phyloP scores from a whole-genome alignment of 2,113 vertebrate genomes.

The Solenodon paradoxus region DNA sequence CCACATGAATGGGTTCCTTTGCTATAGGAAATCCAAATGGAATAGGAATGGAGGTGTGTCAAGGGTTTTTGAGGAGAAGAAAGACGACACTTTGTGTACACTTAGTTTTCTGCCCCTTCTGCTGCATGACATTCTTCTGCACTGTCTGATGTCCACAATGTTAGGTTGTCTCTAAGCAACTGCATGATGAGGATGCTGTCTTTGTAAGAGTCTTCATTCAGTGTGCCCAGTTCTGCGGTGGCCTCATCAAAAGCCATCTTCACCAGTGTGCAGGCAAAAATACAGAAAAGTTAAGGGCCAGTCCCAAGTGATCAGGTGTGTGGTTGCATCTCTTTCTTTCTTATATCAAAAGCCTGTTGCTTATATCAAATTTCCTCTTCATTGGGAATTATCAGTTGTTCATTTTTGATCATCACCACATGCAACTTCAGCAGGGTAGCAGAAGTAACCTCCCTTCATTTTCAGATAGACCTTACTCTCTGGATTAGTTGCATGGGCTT shows the following conservation, averaged over 20 bases:
- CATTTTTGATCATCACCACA: conserved; percentile 85
- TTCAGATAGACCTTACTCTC: conserved; percentile 99
- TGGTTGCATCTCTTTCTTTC: conserved; percentile 93
- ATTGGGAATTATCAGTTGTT: conserved; percentile 92
- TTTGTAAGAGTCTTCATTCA: conserved; percentile 99
- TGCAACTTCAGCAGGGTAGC: conserved; percentile 98
- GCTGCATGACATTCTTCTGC: conserved; percentile 92
- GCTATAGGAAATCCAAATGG: conserved; percentile 93
- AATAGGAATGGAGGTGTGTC: conserved; percentile 97
- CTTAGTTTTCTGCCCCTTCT: conserved; percentile 91
- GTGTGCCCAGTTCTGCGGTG: conserved; percentile 94
- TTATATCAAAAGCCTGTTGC: conserved; percentile 91
- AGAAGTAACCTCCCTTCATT: conserved; percentile 98
- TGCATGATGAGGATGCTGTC: conserved; percentile 99
- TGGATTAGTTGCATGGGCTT: conserved; percentile 87
- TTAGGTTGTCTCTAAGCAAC: conserved; percentile 99
- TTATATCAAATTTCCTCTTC: no score
- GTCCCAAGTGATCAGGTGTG: conserved; percentile 96
- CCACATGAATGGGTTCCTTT: conserved; percentile 89
- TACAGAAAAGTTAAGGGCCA: conserved; percentile 99
- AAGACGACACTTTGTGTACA: conserved; percentile 74
- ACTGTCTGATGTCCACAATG: conserved; percentile 98
- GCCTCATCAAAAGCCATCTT: conserved; percentile 97
- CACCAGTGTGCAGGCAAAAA: conserved; percentile 96
- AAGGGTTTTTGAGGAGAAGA: conserved; percentile 88